These are phyloP conservation scores for Heterochromis multidens DNA, from an alignment of 2,113 vertebrate species.

Conservation along the genomic window DNA sequence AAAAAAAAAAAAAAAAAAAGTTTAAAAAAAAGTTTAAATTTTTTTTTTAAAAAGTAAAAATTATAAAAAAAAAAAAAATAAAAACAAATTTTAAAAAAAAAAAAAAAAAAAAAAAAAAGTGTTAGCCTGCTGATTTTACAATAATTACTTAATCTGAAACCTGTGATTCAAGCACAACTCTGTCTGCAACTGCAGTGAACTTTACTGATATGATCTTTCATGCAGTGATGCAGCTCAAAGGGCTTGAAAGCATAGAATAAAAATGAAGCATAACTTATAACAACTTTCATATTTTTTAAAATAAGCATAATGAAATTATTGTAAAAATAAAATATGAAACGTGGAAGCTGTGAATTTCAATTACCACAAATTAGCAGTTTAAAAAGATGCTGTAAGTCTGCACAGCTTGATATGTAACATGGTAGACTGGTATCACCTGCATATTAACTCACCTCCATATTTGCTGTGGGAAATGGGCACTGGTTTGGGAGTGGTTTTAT, in stretches of 20 bases:
- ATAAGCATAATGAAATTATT: background rate
- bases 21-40: too few species aligned
- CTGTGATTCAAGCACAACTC: background rate
- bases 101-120: background rate
- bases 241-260: background rate
- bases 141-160: background rate
- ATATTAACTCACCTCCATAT: too few species aligned
- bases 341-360: background rate
- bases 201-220: background rate
- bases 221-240: background rate
- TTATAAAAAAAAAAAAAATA: too few species aligned
- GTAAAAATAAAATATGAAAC: background rate
- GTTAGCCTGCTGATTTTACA: accelerated
- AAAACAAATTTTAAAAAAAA: too few species aligned
- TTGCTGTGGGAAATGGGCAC: too few species aligned
- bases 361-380: background rate
- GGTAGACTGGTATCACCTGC: too few species aligned
- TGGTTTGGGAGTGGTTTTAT: too few species aligned
- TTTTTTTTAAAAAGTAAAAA: too few species aligned
- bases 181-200: background rate
- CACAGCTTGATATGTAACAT: too few species aligned
- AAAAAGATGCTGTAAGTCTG: background rate
- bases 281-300: background rate
- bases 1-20: too few species aligned
- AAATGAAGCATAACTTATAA: background rate